Evolutionary conservation across 2,113 vertebrate genomes (phyloP), one percentile per base, ranked within the genome.

Genomic region (Corvus moneduloides): DNA sequence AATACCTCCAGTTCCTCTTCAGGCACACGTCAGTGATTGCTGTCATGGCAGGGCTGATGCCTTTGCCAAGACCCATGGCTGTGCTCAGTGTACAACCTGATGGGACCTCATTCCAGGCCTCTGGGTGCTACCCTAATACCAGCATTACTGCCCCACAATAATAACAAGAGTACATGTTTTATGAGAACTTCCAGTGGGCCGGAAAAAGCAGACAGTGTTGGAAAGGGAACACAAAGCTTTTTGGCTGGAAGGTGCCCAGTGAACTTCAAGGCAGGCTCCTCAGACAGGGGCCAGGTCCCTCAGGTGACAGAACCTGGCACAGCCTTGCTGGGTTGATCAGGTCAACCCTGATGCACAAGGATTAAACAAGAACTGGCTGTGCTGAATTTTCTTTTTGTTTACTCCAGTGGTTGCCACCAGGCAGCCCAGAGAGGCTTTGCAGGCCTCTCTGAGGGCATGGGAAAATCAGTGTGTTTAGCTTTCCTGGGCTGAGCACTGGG

Each of bases 41-140:
- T 91, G 54, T 49, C 1, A 0, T 1, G 3, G 48, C 48, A 51
- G 52, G 35, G 30, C 35, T 22, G 15, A 21, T 0, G 1, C 39
- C 63, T 75, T 18, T 19, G 87, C 58, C 44, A 75, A 84, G n/a
- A 16, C 27, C 43, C 46, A 56, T 0, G 2, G 9, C 27, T 84
- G 2, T 87, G 13, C 32, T 68, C 78, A 83, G 46, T 1, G 0
- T 49, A 27, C 15, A 46, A 2, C 1, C 4, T 18, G 23, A 39
- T 66, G 49, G 39, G 48, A 85, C 24, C 19, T 72, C 3, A 2
- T 80, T 83, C n/a, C 87, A 76, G 43, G 24, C 63, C 66, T 84
- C 74, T 91, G 84, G 30, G n/a, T 82, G 54, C 69, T 73, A 24
- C 62, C 73, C 10, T 37, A 89, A 28, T 28, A 58, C 51, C 54